phyloP scores from a whole-genome alignment of 2,888 invertebrate genomes.

The Coelopa pilipes region DNA sequence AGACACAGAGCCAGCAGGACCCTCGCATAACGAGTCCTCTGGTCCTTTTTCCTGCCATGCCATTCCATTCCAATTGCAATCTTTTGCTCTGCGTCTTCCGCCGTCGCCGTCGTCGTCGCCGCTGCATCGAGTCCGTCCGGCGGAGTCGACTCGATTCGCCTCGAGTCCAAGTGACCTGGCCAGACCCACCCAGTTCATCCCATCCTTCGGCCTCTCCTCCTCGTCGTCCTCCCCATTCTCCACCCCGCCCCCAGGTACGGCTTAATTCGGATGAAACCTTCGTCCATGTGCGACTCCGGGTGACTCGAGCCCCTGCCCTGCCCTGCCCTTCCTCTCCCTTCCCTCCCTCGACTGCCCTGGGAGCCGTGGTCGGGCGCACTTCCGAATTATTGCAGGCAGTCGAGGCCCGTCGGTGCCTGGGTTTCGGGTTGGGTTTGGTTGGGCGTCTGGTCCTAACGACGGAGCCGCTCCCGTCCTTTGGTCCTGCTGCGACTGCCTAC shows the following conservation, averaged over 20 bases:
- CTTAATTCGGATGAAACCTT: conserved; percentile 16
- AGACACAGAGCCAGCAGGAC: conserved; percentile 22
- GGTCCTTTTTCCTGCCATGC: conserved; percentile 19
- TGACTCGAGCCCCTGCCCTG: background rate
- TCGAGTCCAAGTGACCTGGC: too few relatives aligned
- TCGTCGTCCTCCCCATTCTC: background rate
- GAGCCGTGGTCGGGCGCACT: too few relatives aligned
- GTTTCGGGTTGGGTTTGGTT: too few relatives aligned
- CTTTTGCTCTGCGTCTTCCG: conserved; percentile 21
- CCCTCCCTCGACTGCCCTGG: too few relatives aligned
- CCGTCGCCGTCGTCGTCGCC: background rate
- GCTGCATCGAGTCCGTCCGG: background rate
- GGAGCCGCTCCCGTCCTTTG: too few relatives aligned
- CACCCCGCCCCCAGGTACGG: background rate
- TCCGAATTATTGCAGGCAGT: too few relatives aligned
- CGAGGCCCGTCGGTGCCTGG: too few relatives aligned
- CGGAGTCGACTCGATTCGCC: background rate
- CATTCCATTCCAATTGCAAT: conserved; percentile 27
- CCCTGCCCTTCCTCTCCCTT: too few relatives aligned
- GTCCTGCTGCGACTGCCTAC: too few relatives aligned
- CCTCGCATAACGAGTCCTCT: conserved; percentile 12
- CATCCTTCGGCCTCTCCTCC: too few relatives aligned
- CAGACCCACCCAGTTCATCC: too few relatives aligned
- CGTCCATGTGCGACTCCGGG: background rate
- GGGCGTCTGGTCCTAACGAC: too few relatives aligned